A percentile compares a stretch with the other conserved stretches of the same genome.
phyloP scores from a whole-genome alignment of 2,113 vertebrate genomes.

The Phalacrocorax aristotelis region DNA sequence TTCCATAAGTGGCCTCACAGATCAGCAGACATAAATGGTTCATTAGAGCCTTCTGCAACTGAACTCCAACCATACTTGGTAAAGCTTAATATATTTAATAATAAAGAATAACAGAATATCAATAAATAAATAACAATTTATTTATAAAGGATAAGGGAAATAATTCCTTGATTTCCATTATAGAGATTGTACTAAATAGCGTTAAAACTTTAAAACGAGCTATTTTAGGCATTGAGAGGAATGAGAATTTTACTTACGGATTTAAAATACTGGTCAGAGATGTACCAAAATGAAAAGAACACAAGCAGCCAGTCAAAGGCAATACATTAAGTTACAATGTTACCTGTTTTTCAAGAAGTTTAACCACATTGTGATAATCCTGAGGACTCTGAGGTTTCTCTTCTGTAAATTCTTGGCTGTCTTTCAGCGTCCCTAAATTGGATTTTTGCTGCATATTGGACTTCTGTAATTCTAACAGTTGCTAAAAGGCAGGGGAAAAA shows the following conservation, averaged over 20 bases:
- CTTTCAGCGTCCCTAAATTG: conserved; percentile 74
- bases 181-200: not conserved
- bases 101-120: not conserved
- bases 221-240: not conserved
- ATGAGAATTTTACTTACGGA: not conserved
- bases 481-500: conserved; percentile 50
- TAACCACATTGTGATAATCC: conserved; percentile 77
- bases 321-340: not conserved
- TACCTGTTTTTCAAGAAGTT: conserved; percentile 87
- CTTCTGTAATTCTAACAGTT: conserved; percentile 78
- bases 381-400: conserved; percentile 56
- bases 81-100: not conserved
- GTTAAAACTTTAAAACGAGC: not conserved
- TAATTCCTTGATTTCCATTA: not conserved
- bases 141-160: not conserved
- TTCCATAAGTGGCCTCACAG: not conserved
- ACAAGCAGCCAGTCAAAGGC: not conserved
- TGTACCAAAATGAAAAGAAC: not conserved
- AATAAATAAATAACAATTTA: not conserved
- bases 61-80: not conserved
- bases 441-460: conserved; percentile 73
- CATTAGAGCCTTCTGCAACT: not conserved
- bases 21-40: not conserved
- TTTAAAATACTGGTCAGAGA: not conserved
- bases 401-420: conserved; percentile 70